Conservation (phyloP, 1,140 invertebrate species). For the Saccostrea glomerata region DNA sequence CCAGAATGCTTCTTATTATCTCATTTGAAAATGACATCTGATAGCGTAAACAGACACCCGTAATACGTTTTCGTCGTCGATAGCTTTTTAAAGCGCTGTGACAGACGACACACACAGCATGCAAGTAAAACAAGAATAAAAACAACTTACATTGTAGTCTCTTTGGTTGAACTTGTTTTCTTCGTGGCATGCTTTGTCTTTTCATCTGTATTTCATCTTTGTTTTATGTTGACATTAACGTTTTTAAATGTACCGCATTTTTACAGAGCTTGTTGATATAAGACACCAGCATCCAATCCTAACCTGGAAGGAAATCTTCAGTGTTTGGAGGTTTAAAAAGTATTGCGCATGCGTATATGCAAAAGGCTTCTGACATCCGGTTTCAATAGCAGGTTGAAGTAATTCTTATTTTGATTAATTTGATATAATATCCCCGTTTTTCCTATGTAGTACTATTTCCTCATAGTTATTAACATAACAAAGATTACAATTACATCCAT, state of each 20-base stretch:
- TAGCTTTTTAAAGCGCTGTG: slow-evolving; percentile 39
- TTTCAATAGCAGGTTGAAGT: slow-evolving; percentile 25
- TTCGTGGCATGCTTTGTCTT: slow-evolving; percentile 81
- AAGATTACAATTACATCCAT: neutral
- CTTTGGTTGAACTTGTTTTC: slow-evolving; percentile 84
- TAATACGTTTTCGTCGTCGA: slow-evolving; percentile 59
- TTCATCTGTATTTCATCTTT: slow-evolving; percentile 59
- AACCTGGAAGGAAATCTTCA: slow-evolving; percentile 64
- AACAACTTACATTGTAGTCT: slow-evolving; percentile 84
- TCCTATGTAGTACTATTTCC: neutral
- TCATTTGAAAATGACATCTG: slow-evolving; percentile 19
- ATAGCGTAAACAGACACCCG: slow-evolving; percentile 60
- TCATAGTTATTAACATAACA: neutral
- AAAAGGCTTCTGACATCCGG: slow-evolving; percentile 14
- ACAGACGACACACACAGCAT: slow-evolving; percentile 55
- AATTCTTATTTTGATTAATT: slow-evolving; percentile 27
- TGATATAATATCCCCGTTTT: neutral
- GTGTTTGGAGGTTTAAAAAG: slow-evolving; percentile 20
- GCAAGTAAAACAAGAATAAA: slow-evolving; percentile 26
- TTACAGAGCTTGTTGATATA: slow-evolving; percentile 39
- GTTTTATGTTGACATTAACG: slow-evolving; percentile 54
- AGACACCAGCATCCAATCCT: slow-evolving; percentile 63
- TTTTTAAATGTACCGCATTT: slow-evolving; percentile 65
- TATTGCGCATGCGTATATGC: neutral
- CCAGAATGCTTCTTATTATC: slow-evolving; percentile 3